Conservation (phyloP, 2,113 vertebrate species). For the Aramus guarauna region DNA sequence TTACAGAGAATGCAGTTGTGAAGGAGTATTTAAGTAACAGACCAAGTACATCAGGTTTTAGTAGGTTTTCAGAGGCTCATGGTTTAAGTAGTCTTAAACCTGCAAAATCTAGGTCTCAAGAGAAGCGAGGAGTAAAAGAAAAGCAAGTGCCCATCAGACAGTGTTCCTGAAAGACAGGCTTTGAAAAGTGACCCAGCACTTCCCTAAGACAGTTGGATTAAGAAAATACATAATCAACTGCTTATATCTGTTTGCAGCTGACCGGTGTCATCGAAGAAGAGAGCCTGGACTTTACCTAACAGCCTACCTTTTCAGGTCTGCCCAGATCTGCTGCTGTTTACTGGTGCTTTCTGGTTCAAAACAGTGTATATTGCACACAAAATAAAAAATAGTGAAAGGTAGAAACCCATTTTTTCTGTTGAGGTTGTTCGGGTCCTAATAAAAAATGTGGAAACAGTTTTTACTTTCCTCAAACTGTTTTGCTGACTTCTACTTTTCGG, state of each 20-base stretch:
- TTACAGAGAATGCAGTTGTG: background rate
- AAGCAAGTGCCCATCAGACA: background rate
- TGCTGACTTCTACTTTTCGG: background rate
- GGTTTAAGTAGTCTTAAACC: background rate
- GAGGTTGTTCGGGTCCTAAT: background rate
- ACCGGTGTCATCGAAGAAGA: background rate
- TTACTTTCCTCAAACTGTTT: background rate
- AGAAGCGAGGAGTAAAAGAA: background rate
- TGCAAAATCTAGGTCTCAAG: background rate
- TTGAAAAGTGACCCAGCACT: background rate
- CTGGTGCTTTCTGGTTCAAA: background rate
- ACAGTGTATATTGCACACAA: background rate
- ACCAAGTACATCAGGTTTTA: background rate
- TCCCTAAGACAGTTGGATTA: background rate
- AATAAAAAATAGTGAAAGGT: background rate
- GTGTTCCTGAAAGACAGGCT: background rate
- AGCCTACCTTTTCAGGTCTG: background rate
- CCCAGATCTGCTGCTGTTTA: background rate
- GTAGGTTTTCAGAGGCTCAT: background rate
- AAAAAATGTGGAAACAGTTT: background rate
- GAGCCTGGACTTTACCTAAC: background rate
- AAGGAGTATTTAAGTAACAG: background rate
- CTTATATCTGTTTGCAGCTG: background rate
- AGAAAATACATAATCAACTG: background rate
- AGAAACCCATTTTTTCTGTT: background rate